A percentile compares a stretch with the other conserved stretches of the same genome.
phyloP scores from a whole-genome alignment of 2,797 vertebrate species.

The Poecilia picta region DNA sequence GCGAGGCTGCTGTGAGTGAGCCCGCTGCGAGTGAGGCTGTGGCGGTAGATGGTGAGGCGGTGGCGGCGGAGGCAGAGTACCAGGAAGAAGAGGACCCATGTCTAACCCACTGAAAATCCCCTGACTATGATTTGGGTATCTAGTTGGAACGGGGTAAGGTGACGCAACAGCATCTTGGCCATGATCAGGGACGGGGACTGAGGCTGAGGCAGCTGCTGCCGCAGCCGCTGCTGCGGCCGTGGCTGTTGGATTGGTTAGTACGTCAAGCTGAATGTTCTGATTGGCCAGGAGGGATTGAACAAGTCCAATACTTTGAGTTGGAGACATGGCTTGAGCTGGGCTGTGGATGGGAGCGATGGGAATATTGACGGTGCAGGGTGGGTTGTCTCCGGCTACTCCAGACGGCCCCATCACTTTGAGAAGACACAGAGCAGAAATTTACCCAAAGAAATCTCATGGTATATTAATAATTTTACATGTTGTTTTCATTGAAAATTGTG shows the following conservation, averaged over 20 bases:
- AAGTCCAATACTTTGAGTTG: constrained; percentile 97
- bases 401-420: constrained; percentile 89
- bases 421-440: constrained; percentile 31
- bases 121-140: constrained; percentile 89
- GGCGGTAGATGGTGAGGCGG: constrained; percentile 81
- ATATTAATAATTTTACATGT: background rate
- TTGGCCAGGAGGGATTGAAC: constrained; percentile 97
- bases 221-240: constrained; percentile 76
- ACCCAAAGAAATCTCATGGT: background rate
- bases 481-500: background rate
- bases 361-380: constrained; percentile 96
- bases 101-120: constrained; percentile 89
- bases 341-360: constrained; percentile 98
- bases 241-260: constrained; percentile 90
- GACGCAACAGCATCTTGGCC: constrained; percentile 77
- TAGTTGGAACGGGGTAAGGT: constrained; percentile 83
- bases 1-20: constrained; percentile 74
- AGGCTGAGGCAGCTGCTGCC: constrained; percentile 67
- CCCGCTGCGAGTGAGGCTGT: constrained; percentile 75
- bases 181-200: constrained; percentile 76
- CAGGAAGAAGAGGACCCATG: constrained; percentile 83
- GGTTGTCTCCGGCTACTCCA: constrained; percentile 92
- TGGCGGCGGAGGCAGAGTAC: constrained; percentile 79
- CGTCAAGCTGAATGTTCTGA: constrained; percentile 97
- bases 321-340: constrained; percentile 97